Percentiles rank a stretch among this genome's conserved stretches.
Evolutionary conservation across 2,888 invertebrate species (phyloP).

Genomic region (Erebia ligea): DNA sequence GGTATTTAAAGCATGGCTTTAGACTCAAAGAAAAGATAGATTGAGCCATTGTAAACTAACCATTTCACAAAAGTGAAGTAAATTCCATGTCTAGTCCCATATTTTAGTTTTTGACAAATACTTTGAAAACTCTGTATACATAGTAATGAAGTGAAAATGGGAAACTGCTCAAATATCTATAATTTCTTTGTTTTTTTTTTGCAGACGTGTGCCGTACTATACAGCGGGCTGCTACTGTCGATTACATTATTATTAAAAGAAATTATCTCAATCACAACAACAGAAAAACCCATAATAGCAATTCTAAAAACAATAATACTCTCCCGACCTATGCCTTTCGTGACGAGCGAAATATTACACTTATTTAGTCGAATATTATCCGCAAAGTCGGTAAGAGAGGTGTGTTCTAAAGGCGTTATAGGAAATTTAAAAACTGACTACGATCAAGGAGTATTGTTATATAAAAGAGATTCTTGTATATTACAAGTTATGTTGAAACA

Average conservation of each 20-base stretch:
- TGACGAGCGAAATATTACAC: slow-evolving; percentile 50
- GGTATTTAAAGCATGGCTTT: too few relatives aligned
- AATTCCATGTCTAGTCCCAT: too few relatives aligned
- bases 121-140: too few relatives aligned
- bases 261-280: slow-evolving; percentile 26
- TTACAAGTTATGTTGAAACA: slow-evolving; percentile 70
- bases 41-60: too few relatives aligned
- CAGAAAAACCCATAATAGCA: slow-evolving; percentile 41
- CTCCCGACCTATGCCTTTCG: slow-evolving; percentile 59
- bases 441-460: slow-evolving; percentile 72
- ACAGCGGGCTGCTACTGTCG: slow-evolving; percentile 44
- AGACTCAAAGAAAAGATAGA: too few relatives aligned
- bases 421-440: slow-evolving; percentile 68
- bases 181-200: slow-evolving; percentile 46
- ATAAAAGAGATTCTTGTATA: slow-evolving; percentile 70
- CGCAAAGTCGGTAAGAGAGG: slow-evolving; percentile 39
- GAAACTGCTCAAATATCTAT: too few relatives aligned
- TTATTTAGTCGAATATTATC: slow-evolving; percentile 41
- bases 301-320: slow-evolving; percentile 54
- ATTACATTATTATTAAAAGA: slow-evolving; percentile 38
- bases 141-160: too few relatives aligned
- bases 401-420: slow-evolving; percentile 52
- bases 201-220: slow-evolving; percentile 64
- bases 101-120: too few relatives aligned
- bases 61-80: too few relatives aligned